Evolutionary conservation across 2,113 vertebrate species (phyloP), one percentile per base, ranked within the genome.

Genomic region (Micromys minutus): DNA sequence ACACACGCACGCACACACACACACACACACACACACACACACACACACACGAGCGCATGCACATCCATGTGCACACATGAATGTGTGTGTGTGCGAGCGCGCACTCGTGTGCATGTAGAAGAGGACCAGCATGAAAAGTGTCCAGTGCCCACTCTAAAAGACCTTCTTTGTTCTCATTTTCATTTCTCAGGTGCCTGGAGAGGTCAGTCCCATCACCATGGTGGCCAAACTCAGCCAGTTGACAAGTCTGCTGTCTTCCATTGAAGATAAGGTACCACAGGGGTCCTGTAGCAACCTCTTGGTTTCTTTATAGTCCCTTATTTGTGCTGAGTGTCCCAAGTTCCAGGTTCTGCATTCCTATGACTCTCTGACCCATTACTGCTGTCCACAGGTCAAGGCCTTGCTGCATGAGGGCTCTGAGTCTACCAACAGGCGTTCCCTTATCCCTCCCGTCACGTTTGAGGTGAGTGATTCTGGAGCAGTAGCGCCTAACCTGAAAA

Each of bases 191-290:
- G 94, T 98, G 72, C 98, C 98, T 4, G 90, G 97, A 1, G 99
- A 99, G 97, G 98, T 98, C 36, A 98, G 94, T 96, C 98, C 98
- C 4, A 74, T 95, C 94, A 98, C 97, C 95, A 97, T 99, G 90
- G 97, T 99, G 67, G 95, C 97, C 91, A 99, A 98, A 96, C 99
- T 99, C 87, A 99, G 99, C 95, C 99, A 99, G 75, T 97, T 99
- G 96, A 99, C 99, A 45, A 99, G 99, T 75, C 98, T 99, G 72
- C 98, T 99, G 79, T 99, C 99, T 96, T 99, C 99, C 39, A 98
- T 99, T 97, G 99, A 99, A 98, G 99, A 99, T 45, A 99, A 99
- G 99, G 99, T 99, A 98, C 15, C 59, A 5, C 39, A 17, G 96
- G 29, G 4, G 29, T 36, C 88, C 79, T 71, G 31, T 0, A 13